Conservation (phyloP, 2,113 vertebrate species). For the Ariopsis seemanni region DNA sequence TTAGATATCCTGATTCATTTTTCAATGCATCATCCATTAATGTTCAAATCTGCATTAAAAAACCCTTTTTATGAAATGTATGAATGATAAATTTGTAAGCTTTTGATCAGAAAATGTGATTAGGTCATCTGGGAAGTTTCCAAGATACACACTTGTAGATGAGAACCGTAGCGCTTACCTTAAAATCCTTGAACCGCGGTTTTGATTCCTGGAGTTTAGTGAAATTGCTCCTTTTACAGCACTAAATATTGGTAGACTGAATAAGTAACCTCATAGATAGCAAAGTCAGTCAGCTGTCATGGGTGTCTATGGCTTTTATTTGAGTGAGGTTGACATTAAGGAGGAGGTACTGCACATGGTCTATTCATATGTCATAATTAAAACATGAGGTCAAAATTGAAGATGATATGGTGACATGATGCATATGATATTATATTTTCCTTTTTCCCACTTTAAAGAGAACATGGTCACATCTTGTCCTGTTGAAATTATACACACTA, state of each 20-base stretch:
- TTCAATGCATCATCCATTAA: neutral
- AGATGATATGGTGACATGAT: neutral
- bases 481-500: neutral
- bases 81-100: neutral
- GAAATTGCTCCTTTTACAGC: conserved; percentile 35
- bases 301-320: conserved; percentile 49
- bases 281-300: conserved; percentile 36
- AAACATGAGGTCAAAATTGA: conserved; percentile 26
- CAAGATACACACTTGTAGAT: neutral
- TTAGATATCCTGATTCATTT: neutral
- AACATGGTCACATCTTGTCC: neutral
- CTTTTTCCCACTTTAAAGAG: neutral
- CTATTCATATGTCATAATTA: conserved; percentile 31
- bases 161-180: conserved; percentile 39
- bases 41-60: neutral
- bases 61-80: neutral
- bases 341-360: conserved; percentile 18
- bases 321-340: conserved; percentile 31
- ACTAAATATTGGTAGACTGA: conserved; percentile 30
- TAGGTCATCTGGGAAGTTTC: neutral
- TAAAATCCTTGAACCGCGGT: neutral
- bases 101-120: neutral
- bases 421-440: neutral
- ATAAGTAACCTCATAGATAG: conserved; percentile 38
- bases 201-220: conserved; percentile 32